Conservation (phyloP, 2,888 invertebrate genomes). For the Prosopocoilus inquinatus region DNA sequence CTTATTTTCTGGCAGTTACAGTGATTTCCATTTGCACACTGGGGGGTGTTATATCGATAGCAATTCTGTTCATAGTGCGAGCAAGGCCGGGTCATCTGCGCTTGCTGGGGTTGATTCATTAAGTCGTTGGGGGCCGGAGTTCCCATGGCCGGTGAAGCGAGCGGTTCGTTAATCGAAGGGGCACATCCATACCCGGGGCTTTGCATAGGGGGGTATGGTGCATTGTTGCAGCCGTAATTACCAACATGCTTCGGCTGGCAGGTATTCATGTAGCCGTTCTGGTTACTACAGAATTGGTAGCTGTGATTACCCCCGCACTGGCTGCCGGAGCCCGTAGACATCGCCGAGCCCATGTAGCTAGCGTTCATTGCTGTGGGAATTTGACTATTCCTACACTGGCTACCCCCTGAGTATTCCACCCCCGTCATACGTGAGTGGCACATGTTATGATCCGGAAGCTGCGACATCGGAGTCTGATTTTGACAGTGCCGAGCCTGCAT, state of each 20-base stretch:
- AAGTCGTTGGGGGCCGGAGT: conserved; percentile 43
- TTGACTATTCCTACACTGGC: conserved; percentile 33
- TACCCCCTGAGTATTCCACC: conserved; percentile 24
- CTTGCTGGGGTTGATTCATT: conserved; percentile 41
- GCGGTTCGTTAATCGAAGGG: conserved; percentile 33
- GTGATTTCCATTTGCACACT: conserved; percentile 28
- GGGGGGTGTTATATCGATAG: conserved; percentile 26
- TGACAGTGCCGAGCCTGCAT: conserved; percentile 31
- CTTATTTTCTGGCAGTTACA: conserved; percentile 38
- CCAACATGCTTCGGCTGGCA: conserved; percentile 30
- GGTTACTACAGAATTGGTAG: conserved; percentile 40
- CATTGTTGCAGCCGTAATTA: conserved; percentile 33
- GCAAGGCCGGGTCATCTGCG: conserved; percentile 45
- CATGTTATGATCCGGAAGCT: conserved; percentile 21
- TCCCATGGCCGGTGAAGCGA: conserved; percentile 45
- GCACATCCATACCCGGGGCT: conserved; percentile 33
- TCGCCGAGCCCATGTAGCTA: conserved; percentile 28
- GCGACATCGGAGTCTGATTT: conserved; percentile 25
- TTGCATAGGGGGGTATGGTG: conserved; percentile 27
- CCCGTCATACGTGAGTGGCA: conserved; percentile 32
- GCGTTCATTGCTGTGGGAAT: conserved; percentile 27
- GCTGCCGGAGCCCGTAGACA: conserved; percentile 13
- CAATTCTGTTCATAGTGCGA: conserved; percentile 36
- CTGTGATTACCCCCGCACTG: conserved; percentile 35
- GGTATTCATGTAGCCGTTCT: conserved; percentile 26